These are phyloP conservation scores for Eleutherodactylus coqui DNA, from an alignment of 2,797 vertebrate genomes.

Conservation along the genomic window DNA sequence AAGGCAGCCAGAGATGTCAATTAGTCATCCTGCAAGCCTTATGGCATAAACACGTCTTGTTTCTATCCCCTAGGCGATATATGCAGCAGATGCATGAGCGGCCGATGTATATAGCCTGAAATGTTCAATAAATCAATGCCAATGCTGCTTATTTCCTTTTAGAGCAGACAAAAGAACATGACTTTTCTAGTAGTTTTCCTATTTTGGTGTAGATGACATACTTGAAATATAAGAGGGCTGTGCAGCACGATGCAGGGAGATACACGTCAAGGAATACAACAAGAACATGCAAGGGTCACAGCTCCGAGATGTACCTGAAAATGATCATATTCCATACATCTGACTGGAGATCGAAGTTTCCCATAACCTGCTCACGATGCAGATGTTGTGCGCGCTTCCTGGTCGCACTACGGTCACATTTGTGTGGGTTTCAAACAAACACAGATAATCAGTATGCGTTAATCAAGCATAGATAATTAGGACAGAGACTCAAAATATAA, in stretches of 20 bases:
- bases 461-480: slow-evolving; percentile 12
- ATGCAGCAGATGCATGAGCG: not conserved
- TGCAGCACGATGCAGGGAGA: not conserved
- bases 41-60: not conserved
- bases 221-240: not conserved
- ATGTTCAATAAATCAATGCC: slow-evolving; percentile 29
- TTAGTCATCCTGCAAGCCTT: not conserved
- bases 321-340: slow-evolving; percentile 32
- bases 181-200: not conserved
- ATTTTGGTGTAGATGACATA: not conserved
- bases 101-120: not conserved
- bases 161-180: not conserved
- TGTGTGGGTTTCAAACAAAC: not conserved
- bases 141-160: not conserved
- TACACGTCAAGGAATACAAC: not conserved
- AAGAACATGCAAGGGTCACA: slow-evolving; percentile 26
- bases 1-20: not conserved
- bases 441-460: slow-evolving; percentile 6
- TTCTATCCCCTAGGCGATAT: not conserved
- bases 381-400: not conserved
- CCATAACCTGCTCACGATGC: not conserved
- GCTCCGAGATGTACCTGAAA: slow-evolving; percentile 7
- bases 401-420: not conserved
- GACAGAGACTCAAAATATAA: slow-evolving; percentile 18
- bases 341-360: not conserved